A percentile compares a stretch with the other conserved stretches of the same genome.
Evolutionary conservation across 2,797 vertebrate genomes (phyloP).

Genomic region (Anguilla anguilla): DNA sequence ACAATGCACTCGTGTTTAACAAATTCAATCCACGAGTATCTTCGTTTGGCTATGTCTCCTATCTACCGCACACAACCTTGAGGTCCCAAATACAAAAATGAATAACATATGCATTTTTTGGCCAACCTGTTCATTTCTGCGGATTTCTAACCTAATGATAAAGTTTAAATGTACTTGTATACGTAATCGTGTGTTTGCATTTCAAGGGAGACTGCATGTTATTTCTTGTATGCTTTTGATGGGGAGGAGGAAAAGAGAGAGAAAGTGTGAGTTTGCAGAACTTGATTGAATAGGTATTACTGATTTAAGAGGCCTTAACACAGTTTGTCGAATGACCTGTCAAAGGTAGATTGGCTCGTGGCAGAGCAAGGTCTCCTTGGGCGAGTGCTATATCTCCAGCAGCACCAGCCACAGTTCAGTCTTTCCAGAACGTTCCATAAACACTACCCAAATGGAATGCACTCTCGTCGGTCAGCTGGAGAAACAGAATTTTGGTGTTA

Average conservation of each 20-base stretch:
- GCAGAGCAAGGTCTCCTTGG: conserved; percentile 38
- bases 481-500: no score
- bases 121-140: not conserved
- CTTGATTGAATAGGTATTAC: no score
- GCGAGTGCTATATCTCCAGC: not conserved
- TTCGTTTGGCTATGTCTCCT: not conserved
- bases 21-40: not conserved
- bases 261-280: not conserved
- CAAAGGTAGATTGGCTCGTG: conserved; percentile 31
- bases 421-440: not conserved
- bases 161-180: not conserved
- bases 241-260: not conserved
- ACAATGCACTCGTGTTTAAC: not conserved
- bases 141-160: not conserved
- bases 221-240: not conserved
- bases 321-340: conserved; percentile 41
- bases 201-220: not conserved
- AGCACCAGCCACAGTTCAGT: not conserved
- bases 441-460: no score
- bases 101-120: not conserved
- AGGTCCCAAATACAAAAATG: not conserved
- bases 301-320: no score
- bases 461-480: no score
- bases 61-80: not conserved
- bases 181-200: not conserved